Evolutionary conservation across 1,140 invertebrate species (phyloP), one percentile per base, ranked within the genome.

Genomic region (Muscidifurax raptorellus): DNA sequence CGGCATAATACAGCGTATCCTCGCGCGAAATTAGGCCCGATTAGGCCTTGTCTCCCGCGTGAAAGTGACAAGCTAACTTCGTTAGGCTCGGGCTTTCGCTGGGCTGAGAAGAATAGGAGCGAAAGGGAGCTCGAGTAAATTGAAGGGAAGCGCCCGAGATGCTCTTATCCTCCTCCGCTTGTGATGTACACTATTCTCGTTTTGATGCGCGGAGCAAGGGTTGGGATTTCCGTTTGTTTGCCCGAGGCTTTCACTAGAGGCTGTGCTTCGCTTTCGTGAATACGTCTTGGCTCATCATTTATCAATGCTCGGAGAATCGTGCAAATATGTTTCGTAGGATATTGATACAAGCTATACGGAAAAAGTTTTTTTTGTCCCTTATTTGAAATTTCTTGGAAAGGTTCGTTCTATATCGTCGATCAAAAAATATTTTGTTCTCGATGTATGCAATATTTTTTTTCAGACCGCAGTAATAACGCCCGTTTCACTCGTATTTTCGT

Each of bases 31-130:
- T 78, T 78, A 78, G 76, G 78, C 78, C 27, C 78, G 59, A 40
- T 80, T 80, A 80, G 30, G 5, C 4, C 30, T 28, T 79, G 77
- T 79, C 74, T 76, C 0, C 28, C 27, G 76, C 47, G n/a, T 32
- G 78, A 30, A 47, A 44, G 30, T 32, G 30, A n/a, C 64, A 40
- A 80, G 36, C 15, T 81, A 81, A 81, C 80, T 72, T 81, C 25
- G 80, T 81, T 81, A 72, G 44, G 80, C 80, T 52, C 22, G 32
- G 40, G n/a, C 22, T 69, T 22, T 64, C 77, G 40, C 75, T 28
- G 10, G 30, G 2, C 13, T 1, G 72, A 30, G 30, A 36, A 40
- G 32, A 75, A 69, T 30, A 74, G 72, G 15, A 36, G 32, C n/a
- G 12, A 18, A n/a, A n/a, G 32, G 75, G 75, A 59, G 28, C 52